Percentiles rank a stretch among this genome's conserved stretches.
These are phyloP conservation scores for Pseudochirops corinnae DNA, from an alignment of 2,797 vertebrate species.

Conservation along the genomic window DNA sequence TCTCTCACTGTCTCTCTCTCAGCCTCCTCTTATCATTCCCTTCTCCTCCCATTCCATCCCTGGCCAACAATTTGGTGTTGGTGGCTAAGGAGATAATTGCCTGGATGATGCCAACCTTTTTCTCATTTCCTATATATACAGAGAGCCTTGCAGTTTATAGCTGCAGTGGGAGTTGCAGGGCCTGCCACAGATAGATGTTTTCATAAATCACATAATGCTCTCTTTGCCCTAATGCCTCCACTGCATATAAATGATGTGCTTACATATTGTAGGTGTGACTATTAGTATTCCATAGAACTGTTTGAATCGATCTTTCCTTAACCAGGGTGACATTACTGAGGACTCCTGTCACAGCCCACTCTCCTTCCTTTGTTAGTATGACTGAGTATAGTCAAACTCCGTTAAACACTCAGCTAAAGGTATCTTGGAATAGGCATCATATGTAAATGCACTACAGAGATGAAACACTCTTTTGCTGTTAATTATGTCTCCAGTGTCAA, in stretches of 20 bases:
- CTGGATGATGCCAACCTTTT: background rate
- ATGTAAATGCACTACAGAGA: constrained; percentile 27
- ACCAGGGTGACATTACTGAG: rapidly evolving
- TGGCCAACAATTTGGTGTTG: background rate
- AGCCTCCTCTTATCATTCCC: background rate
- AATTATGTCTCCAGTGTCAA: constrained; percentile 68
- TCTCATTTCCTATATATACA: rapidly evolving
- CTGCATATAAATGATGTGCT: background rate
- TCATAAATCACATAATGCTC: too few relatives aligned
- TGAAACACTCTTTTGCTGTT: constrained; percentile 43
- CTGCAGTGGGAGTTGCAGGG: rapidly evolving
- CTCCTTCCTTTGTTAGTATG: background rate
- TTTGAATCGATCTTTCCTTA: rapidly evolving
- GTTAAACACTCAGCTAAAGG: rapidly evolving
- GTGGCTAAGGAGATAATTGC: background rate
- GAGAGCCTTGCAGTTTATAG: rapidly evolving
- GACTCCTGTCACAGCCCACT: background rate
- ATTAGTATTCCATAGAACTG: background rate
- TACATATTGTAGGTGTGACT: background rate
- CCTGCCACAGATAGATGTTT: rapidly evolving
- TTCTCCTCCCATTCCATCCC: background rate
- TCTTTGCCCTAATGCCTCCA: rapidly evolving
- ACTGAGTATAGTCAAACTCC: background rate
- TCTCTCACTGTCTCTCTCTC: background rate
- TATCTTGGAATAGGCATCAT: background rate